Evolutionary conservation across 2,888 invertebrate species (phyloP).

Genomic region (Hirtodrosophila histrioides): DNA sequence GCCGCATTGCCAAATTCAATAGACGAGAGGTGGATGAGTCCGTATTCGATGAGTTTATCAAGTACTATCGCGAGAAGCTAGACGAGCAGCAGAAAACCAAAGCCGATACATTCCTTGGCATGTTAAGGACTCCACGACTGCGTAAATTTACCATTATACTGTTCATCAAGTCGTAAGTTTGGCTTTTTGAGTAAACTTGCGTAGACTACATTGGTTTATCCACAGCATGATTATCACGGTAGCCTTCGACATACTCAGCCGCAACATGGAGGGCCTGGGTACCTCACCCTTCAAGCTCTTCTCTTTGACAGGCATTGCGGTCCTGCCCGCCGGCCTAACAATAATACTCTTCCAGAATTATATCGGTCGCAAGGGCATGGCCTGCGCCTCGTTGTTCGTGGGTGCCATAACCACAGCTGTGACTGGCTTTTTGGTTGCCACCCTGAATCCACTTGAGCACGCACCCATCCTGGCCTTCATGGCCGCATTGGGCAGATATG

Average conservation of each 20-base stretch:
- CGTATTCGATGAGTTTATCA: conserved; percentile 84
- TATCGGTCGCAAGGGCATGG: conserved; percentile 86
- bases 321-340: conserved; percentile 85
- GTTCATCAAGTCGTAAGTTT: conserved; percentile 86
- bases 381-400: conserved; percentile 85
- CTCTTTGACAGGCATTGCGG: conserved; percentile 85
- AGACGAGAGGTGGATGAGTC: conserved; percentile 83
- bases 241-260: conserved; percentile 86
- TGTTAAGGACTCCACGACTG: conserved; percentile 86
- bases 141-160: conserved; percentile 86
- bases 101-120: conserved; percentile 84
- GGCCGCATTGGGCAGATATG: conserved; percentile 85
- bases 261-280: conserved; percentile 86
- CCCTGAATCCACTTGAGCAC: conserved; percentile 73
- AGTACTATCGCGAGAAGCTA: conserved; percentile 69
- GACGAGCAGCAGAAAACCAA: conserved; percentile 46
- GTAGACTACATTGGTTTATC: not conserved
- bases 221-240: conserved; percentile 86
- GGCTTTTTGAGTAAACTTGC: not conserved
- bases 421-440: conserved; percentile 84
- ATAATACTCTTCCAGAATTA: conserved; percentile 82
- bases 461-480: conserved; percentile 84
- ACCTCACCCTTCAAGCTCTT: conserved; percentile 86
- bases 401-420: conserved; percentile 85
- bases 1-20: conserved; percentile 86